Conservation (phyloP, 2,888 invertebrate genomes). For the Conus canariensis region DNA sequence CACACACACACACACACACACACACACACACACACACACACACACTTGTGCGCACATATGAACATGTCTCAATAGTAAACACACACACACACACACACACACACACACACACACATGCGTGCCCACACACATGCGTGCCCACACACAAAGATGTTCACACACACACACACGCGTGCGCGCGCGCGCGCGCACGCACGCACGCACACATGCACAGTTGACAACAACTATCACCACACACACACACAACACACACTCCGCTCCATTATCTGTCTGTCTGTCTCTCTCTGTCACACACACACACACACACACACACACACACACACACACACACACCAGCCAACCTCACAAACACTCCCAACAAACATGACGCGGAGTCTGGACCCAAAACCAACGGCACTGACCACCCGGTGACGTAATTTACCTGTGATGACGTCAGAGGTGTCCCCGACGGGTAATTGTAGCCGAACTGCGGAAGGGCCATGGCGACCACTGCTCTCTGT, state of each 20-base stretch:
- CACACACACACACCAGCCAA: neutral
- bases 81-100: neutral
- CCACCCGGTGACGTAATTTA: constrained; percentile 29
- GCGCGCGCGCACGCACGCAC: constrained; percentile 18
- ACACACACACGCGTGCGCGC: constrained; percentile 18
- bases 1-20: neutral
- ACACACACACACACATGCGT: neutral
- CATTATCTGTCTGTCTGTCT: no score
- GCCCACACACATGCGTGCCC: neutral
- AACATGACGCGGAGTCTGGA: neutral
- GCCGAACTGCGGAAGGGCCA: constrained; percentile 53
- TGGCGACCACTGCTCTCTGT: constrained; percentile 24
- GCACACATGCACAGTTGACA: neutral
- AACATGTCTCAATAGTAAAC: neutral
- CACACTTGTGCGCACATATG: neutral
- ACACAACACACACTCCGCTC: neutral
- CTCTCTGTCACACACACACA: neutral
- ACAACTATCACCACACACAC: neutral
- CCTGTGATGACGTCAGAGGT: constrained; percentile 52
- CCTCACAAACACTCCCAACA: neutral
- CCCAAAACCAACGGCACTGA: neutral
- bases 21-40: neutral
- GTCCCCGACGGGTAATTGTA: constrained; percentile 48
- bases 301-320: constrained; percentile 19
- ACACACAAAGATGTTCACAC: neutral